phyloP scores from a whole-genome alignment of 2,113 vertebrate genomes.

The Oryzias melastigma region DNA sequence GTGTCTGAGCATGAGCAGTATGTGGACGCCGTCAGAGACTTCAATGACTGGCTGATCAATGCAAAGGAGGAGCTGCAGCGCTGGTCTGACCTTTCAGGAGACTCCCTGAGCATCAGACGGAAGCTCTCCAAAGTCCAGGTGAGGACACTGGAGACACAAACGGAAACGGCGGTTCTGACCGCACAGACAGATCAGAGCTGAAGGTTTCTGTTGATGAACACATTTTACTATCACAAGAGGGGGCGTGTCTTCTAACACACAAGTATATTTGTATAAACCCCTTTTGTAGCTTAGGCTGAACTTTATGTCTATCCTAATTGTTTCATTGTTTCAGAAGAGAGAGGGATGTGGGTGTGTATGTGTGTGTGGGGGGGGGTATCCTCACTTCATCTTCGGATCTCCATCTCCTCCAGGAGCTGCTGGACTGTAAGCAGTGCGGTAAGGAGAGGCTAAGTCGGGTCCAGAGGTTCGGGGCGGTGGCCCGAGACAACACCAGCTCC shows the following conservation, averaged over 20 bases:
- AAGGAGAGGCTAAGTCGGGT: slow-evolving; percentile 84
- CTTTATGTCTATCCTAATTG: no score
- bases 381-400: slow-evolving; percentile 35
- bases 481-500: slow-evolving; percentile 81
- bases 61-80: slow-evolving; percentile 96
- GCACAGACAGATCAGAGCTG: no score
- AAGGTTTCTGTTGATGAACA: no score
- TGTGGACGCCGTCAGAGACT: slow-evolving; percentile 89
- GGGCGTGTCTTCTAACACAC: no score
- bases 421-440: slow-evolving; percentile 87
- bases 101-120: slow-evolving; percentile 83
- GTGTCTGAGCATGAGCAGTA: slow-evolving; percentile 93
- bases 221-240: no score
- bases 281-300: no score
- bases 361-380: no score
- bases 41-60: slow-evolving; percentile 93
- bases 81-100: slow-evolving; percentile 92
- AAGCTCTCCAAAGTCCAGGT: slow-evolving; percentile 92
- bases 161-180: background rate
- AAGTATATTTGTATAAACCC: no score
- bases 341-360: no score
- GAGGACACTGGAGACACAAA: slow-evolving; percentile 3
- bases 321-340: no score
- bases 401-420: slow-evolving; percentile 86
- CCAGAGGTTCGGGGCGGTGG: slow-evolving; percentile 80